Percentiles rank a stretch among this genome's conserved stretches.
These are phyloP conservation scores for Caenorhabditis sp. DNA, from an alignment of 2,888 invertebrate genomes.

Conservation along the genomic window DNA sequence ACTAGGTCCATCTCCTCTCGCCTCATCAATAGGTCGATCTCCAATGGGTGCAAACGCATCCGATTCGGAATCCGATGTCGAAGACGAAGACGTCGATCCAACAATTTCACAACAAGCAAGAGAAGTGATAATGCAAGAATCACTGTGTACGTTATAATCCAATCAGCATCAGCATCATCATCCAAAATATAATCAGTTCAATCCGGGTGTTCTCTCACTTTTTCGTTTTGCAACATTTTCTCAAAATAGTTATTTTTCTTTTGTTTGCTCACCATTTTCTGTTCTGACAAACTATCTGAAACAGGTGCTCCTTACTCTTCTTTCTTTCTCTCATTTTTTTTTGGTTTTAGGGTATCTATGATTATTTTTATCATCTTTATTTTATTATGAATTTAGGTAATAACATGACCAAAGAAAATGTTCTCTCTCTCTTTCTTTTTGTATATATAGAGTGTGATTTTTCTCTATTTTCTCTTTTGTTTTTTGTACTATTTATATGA, in stretches of 20 bases:
- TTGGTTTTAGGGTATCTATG: background rate
- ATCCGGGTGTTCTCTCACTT: background rate
- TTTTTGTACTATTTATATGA: background rate
- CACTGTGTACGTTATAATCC: constrained; percentile 9
- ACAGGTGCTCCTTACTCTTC: background rate
- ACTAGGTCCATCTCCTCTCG: constrained; percentile 42
- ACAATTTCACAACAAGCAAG: constrained; percentile 48
- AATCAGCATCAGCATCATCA: background rate
- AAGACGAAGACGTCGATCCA: constrained; percentile 49
- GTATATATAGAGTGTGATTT: background rate
- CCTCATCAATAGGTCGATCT: constrained; percentile 38
- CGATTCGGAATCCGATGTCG: constrained; percentile 40
- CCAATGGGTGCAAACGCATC: constrained; percentile 33
- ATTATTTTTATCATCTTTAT: too few species aligned
- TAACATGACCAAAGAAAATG: background rate
- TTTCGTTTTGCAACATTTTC: background rate
- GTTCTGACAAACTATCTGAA: background rate
- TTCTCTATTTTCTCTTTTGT: background rate
- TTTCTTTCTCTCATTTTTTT: background rate
- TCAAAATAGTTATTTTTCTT: background rate
- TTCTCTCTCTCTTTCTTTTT: background rate
- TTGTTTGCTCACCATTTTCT: background rate
- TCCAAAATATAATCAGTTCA: background rate
- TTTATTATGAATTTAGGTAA: background rate
- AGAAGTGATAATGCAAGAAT: constrained; percentile 39